Evolutionary conservation across 2,113 vertebrate genomes (phyloP).

Genomic region (Tursiops truncatus): DNA sequence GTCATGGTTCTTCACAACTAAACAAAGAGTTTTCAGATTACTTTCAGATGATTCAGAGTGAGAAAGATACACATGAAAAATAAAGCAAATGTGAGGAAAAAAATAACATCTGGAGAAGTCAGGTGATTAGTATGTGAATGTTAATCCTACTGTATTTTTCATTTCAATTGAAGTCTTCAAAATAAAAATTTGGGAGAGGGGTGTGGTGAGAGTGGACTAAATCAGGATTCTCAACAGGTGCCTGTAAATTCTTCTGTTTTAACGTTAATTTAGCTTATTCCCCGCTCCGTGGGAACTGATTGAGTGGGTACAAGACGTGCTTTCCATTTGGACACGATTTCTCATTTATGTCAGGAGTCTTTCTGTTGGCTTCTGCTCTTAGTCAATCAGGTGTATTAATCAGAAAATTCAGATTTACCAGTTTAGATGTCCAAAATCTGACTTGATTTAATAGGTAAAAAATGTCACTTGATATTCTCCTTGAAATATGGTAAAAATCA

Average conservation of each 20-base stretch:
- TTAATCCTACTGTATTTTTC: background rate
- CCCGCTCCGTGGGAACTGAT: background rate
- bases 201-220: background rate
- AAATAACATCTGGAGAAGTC: background rate
- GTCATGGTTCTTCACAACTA: background rate
- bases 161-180: background rate
- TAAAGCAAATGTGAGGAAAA: background rate
- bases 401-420: background rate
- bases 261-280: background rate
- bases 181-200: background rate
- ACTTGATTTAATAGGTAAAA: background rate
- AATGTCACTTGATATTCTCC: conserved; percentile 23
- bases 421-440: conserved; percentile 29
- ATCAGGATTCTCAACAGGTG: background rate
- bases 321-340: background rate
- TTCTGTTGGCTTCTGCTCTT: background rate
- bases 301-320: background rate
- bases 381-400: background rate
- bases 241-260: background rate
- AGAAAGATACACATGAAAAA: background rate
- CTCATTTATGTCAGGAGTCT: background rate
- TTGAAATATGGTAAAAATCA: background rate
- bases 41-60: background rate
- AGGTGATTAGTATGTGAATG: background rate
- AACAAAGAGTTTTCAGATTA: background rate